Evolutionary conservation across 2,888 invertebrate species (phyloP), one percentile per base, ranked within the genome.

Genomic region (Drosophila formosana): DNA sequence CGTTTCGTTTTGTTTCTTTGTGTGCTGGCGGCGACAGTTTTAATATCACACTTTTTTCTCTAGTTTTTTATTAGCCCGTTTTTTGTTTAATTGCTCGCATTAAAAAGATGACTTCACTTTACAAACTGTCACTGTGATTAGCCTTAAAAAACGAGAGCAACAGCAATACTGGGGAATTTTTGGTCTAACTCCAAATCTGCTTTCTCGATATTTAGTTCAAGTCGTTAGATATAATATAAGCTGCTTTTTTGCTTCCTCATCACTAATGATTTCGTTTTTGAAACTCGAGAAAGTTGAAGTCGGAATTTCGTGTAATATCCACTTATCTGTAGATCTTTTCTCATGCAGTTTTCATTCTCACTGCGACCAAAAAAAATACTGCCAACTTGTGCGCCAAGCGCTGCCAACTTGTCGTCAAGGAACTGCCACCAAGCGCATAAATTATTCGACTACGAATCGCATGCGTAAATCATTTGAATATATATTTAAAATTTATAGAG

Each of bases 191-290:
- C 45, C 4, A 18, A 32, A 26, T 41, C 67, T 39, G 68, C 58
- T 70, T 69, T 70, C 71, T 45, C 49, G 61, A 50, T 61, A 60
- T 23, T 50, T 37, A 53, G 68, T 49, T 49, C 30, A 68, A 50
- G 13, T 23, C n/a, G 18, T 25, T 28, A 28, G 28, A 50, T 60
- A 32, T 50, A 43, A 50, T 60, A 32, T 50, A 43, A 43, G 60
- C 58, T 30, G 11, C 49, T 58, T 58, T 49, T n/a, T 11, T 11
- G 34, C 18, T 18, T 18, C 18, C 18, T 37, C 37, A 37, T 23
- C 56, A 46, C 47, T 39, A 57, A 57, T 57, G 47, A 28, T 37
- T 28, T 28, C 13, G 25, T 34, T 46, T 32, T 13, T 9, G 26
- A 23, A 34, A 9, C 6, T n/a, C 45, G 56, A 47, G 57, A 58